Evolutionary conservation across 2,888 invertebrate species (phyloP).

Genomic region (Apocheima hispidaria): DNA sequence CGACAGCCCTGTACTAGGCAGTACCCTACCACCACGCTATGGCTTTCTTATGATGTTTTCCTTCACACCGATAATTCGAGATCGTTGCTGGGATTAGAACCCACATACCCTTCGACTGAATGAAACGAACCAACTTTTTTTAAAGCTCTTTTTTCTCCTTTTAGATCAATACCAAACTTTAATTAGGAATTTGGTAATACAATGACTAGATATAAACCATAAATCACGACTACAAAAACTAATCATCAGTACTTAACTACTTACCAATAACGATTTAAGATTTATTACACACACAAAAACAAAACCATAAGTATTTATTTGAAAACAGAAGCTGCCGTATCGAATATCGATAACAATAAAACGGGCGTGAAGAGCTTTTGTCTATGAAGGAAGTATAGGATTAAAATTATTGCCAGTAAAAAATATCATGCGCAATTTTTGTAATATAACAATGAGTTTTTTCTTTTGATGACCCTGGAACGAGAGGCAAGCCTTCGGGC

Average conservation of each 20-base stretch:
- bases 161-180: no score
- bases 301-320: slow-evolving; percentile 9
- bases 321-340: slow-evolving; percentile 31
- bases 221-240: slow-evolving; percentile 5
- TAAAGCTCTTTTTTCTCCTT: no score
- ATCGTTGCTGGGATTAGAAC: no score
- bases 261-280: slow-evolving; percentile 2
- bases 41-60: no score
- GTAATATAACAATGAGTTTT: slow-evolving; percentile 45
- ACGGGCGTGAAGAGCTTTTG: slow-evolving; percentile 25
- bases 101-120: no score
- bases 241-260: not conserved
- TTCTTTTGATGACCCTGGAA: slow-evolving; percentile 64
- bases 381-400: slow-evolving; percentile 31
- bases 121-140: no score
- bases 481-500: slow-evolving; percentile 71
- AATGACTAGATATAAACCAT: slow-evolving; percentile 11
- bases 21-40: no score
- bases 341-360: slow-evolving; percentile 32
- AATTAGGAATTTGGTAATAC: no score
- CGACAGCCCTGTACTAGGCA: no score
- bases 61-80: no score
- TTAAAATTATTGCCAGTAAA: slow-evolving; percentile 37
- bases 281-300: slow-evolving; percentile 18
- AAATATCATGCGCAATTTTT: slow-evolving; percentile 44